phyloP scores from a whole-genome alignment of 2,113 vertebrate genomes.

The Casuarius casuarius region DNA sequence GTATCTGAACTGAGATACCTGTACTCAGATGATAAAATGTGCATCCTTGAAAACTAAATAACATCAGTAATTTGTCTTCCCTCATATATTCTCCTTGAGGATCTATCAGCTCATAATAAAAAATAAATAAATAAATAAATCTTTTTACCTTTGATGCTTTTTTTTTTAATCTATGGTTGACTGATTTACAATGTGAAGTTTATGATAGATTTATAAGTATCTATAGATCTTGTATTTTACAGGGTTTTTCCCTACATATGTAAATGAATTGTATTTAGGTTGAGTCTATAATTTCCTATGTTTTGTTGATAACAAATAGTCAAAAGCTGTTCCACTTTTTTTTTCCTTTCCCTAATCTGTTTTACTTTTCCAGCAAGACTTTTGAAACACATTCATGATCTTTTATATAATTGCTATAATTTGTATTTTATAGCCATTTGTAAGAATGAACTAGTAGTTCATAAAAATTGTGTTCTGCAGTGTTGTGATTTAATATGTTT shows the following conservation, averaged over 20 bases:
- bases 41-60: neutral
- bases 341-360: neutral
- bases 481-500: neutral
- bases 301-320: neutral
- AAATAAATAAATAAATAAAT: no score
- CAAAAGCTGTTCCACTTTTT: neutral
- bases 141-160: neutral
- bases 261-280: neutral
- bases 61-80: neutral
- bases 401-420: neutral
- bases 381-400: neutral
- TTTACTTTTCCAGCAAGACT: neutral
- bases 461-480: neutral
- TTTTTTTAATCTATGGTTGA: neutral
- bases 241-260: rapidly evolving
- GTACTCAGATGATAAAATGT: neutral
- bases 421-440: neutral
- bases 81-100: neutral
- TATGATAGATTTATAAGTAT: neutral
- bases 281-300: neutral
- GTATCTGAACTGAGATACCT: neutral
- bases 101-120: neutral
- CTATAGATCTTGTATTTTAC: neutral
- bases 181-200: neutral
- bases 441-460: neutral